Base-by-base conservation (phyloP, 2,888 invertebrate genomes). In the Drosophila cognata region DNA sequence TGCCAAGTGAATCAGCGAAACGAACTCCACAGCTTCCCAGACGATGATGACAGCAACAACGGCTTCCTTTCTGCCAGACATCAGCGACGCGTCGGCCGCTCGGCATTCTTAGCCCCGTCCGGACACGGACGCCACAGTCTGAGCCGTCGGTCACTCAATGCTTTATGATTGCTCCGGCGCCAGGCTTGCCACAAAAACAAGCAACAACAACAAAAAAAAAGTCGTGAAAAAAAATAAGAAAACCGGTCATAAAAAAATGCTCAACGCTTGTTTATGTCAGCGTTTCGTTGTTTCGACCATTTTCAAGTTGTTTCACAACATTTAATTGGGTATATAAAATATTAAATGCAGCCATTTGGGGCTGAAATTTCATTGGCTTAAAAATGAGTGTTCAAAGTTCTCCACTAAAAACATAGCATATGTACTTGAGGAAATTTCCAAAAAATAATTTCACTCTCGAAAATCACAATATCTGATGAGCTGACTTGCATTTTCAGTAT, bases 91-190 rank as follows among this genome's bases (percentile, higher is more conserved):
- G 56, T 56, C 71, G 58, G 69, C 70, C 62, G 61, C 66, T 60
- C 72, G 66, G 62, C 85, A 81, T 87, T 77, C 81, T 79, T 77
- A 62, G 35, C 71, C 61, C 21, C 21, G 21, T 1, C 21, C 79
- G 53, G 56, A 72, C 61, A 51, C 48, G 50, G 36, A 48, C n/a
- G 52, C 18, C 50, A 8, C 25, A 46, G n/a, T 25, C 36, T 10
- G 13, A 33, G 55, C 41, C 57, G 66, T 63, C 62, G 76, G 81
- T 82, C 81, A 89, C 66, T 80, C 76, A 55, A 72, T 78, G 77
- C 79, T 82, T 86, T 89, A 89, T 86, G 82, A 83, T 77, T 79
- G 61, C 65, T 43, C 29, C 63, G 86, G 82, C 90, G 86, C 77
- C 84, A 66, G 64, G 41, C 60, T 63, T 35, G 61, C 74, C 74